Percentiles rank a stretch among this genome's conserved stretches.
Conservation (phyloP, 2,797 vertebrate species). For the Myripristis jacobus region DNA sequence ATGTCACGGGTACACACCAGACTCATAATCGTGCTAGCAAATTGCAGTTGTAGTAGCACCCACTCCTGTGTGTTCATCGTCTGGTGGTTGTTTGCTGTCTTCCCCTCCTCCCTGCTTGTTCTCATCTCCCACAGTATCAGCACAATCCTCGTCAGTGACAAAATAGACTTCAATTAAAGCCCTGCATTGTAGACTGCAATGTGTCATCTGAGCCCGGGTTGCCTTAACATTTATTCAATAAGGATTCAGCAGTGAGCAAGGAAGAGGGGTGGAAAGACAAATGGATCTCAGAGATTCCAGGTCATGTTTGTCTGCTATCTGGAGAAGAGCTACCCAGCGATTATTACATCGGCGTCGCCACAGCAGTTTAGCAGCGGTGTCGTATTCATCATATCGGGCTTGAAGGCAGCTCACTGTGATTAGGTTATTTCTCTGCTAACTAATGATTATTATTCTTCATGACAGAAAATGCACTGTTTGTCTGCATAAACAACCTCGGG, state of each 20-base stretch:
- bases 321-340: conserved; percentile 57
- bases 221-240: conserved; percentile 80
- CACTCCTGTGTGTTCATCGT: conserved; percentile 11
- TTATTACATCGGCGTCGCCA: conserved; percentile 59
- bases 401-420: conserved; percentile 74
- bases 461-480: conserved; percentile 66
- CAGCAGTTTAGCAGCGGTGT: conserved; percentile 45
- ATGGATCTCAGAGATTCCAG: conserved; percentile 70
- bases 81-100: conserved; percentile 34
- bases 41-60: conserved; percentile 9
- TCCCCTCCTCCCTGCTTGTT: conserved; percentile 15
- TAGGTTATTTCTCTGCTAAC: conserved; percentile 80
- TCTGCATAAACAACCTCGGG: conserved; percentile 71
- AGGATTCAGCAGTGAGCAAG: conserved; percentile 69
- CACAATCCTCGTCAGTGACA: conserved; percentile 67
- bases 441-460: conserved; percentile 80
- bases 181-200: conserved; percentile 71
- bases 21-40: conserved; percentile 6
- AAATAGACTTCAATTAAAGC: conserved; percentile 79
- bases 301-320: conserved; percentile 73
- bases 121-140: conserved; percentile 45
- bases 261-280: conserved; percentile 64
- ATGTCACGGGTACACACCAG: neutral
- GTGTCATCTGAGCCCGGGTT: conserved; percentile 77
- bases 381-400: conserved; percentile 79